Evolutionary conservation across 2,113 vertebrate genomes (phyloP), one percentile per base, ranked within the genome.

Genomic region (Rana temporaria): DNA sequence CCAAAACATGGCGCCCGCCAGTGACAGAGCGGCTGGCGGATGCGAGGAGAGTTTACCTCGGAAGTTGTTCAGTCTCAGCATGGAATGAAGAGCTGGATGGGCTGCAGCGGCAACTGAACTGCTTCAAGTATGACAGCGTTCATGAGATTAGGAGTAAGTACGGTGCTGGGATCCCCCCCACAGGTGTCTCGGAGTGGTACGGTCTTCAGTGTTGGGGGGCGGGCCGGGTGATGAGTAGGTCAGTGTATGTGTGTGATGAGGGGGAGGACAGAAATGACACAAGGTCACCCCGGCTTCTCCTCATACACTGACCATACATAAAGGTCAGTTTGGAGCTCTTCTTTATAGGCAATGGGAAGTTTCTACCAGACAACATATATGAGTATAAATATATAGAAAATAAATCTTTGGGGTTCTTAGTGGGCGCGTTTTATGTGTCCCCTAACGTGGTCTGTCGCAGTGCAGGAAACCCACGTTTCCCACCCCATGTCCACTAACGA

Each of bases 131-230:
- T 81, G 79, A 68, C 79, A 81, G 79, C 68, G 42, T 68, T 81
- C 68, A 57, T 81, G 69, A 81, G 79, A 81, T 64, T 81, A 63
- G 79, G 79, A 30, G 79, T 81, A 81, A 81, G 79, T 81, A 81
- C 0, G 14, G 30, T 56, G 1, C 15, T n/a, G 16, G 53, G 30
- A 68, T 14, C 16, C 67, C 78, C 56, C 26, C 26, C 26, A 14
- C 8, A 11, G 66, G 67, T 4, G 56, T 14, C 32, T 52, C 17
- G 4, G 14, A 80, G 19, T 80, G 78, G 78, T 70, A 71, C 8
- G n/a, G 57, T 64, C 68, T 48, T 38, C 34, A 22, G 17, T 24
- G 24, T 11, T 38, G 22, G 38, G 11, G 32, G 69, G 48, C 2
- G 19, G 55, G 8, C 12, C 1, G 6, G 56, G 24, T 42, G 71